Conservation (phyloP, 1,140 invertebrate species). For the Harpegnathos saltator region DNA sequence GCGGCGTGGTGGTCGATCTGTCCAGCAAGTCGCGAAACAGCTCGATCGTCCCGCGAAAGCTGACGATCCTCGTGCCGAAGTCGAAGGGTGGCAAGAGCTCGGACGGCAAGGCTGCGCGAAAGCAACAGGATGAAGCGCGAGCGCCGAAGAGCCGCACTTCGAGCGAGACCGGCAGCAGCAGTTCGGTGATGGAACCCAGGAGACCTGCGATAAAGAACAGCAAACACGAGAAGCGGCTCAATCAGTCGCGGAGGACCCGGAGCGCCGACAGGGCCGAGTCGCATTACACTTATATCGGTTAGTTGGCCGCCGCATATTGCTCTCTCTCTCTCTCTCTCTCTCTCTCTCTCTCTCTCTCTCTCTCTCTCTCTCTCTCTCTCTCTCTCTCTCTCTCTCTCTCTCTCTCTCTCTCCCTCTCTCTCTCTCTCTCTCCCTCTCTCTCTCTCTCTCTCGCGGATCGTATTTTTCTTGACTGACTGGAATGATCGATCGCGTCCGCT, state of each 20-base stretch:
- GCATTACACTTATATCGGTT: slow-evolving; percentile 84
- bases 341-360: too few relatives aligned
- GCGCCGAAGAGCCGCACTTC: slow-evolving; percentile 67
- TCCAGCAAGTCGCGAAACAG: slow-evolving; percentile 75
- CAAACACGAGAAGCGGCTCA: slow-evolving; percentile 80
- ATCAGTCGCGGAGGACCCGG: slow-evolving; percentile 80
- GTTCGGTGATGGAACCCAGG: slow-evolving; percentile 75
- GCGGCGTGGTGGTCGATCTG: slow-evolving; percentile 75
- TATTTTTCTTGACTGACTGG: too few relatives aligned
- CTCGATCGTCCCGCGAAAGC: slow-evolving; percentile 72
- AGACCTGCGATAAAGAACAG: slow-evolving; percentile 67
- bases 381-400: too few relatives aligned
- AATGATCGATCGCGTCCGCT: too few relatives aligned
- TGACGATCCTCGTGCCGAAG: slow-evolving; percentile 77
- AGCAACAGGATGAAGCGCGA: slow-evolving; percentile 67
- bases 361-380: too few relatives aligned
- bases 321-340: too few relatives aligned
- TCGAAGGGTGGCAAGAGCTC: slow-evolving; percentile 71
- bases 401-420: too few relatives aligned
- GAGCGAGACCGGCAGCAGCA: slow-evolving; percentile 77
- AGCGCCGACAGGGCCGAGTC: slow-evolving; percentile 83
- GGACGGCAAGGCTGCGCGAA: slow-evolving; percentile 73
- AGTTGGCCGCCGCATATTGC: slow-evolving; percentile 26
- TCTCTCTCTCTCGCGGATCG: too few relatives aligned
- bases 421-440: too few relatives aligned